Percentiles rank a stretch among this genome's conserved stretches.
phyloP scores from a whole-genome alignment of 2,797 vertebrate species.

The Danio albolineatus region DNA sequence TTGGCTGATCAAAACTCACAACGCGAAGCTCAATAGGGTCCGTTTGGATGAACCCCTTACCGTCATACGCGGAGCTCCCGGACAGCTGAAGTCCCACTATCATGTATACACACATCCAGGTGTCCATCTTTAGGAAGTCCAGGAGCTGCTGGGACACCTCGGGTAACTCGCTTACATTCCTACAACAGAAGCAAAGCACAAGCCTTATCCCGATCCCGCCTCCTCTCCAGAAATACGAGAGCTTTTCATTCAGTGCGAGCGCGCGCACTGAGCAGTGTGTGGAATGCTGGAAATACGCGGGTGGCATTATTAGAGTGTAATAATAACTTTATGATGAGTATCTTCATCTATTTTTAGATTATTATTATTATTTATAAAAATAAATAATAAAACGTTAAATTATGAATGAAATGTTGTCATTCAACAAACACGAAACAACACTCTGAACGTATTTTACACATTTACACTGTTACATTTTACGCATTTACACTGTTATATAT shows the following conservation, averaged over 20 bases:
- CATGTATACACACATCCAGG: slow-evolving; percentile 72
- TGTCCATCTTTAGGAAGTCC: slow-evolving; percentile 75
- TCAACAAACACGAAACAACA: no score
- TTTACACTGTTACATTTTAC: no score
- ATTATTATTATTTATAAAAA: no score
- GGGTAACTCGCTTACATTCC: slow-evolving; percentile 71
- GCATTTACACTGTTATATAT: no score
- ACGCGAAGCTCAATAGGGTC: slow-evolving; percentile 1
- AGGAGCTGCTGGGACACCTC: slow-evolving; percentile 68
- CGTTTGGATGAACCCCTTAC: slow-evolving; percentile 67
- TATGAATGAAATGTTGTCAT: no score
- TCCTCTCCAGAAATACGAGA: slow-evolving; percentile 76
- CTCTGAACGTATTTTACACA: no score
- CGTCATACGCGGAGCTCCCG: slow-evolving; percentile 77
- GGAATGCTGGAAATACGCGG: not conserved
- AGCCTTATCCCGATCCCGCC: slow-evolving; percentile 74
- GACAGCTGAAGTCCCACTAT: slow-evolving; percentile 73
- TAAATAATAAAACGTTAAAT: no score
- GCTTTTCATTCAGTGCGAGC: slow-evolving; percentile 61
- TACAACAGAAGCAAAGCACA: slow-evolving; percentile 59
- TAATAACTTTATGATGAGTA: no score
- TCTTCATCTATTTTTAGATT: no score
- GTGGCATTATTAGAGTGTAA: not conserved
- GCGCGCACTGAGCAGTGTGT: slow-evolving; percentile 13
- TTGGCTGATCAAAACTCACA: not conserved